Percentiles rank a stretch among this genome's conserved stretches.
These are phyloP conservation scores for Zygogramma bicolorata DNA, from an alignment of 2,888 invertebrate species.

Conservation along the genomic window DNA sequence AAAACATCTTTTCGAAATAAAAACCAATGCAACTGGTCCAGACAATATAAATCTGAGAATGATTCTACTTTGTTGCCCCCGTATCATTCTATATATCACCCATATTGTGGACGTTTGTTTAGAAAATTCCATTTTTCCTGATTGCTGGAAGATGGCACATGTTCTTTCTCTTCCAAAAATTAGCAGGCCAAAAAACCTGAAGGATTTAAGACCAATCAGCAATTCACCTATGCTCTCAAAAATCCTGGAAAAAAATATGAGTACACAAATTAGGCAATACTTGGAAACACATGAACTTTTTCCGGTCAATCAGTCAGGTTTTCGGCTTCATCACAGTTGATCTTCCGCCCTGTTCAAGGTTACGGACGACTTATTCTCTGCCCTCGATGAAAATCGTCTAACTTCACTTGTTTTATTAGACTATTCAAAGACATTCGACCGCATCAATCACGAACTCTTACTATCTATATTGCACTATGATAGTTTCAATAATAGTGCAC, in stretches of 20 bases:
- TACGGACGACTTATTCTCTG: not conserved
- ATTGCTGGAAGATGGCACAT: not conserved
- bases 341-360: no score
- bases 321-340: not conserved
- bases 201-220: not conserved
- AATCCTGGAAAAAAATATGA: not conserved
- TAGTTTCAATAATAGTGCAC: not conserved
- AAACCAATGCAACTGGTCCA: no score
- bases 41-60: no score
- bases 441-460: no score
- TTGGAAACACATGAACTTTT: not conserved
- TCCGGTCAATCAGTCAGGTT: not conserved
- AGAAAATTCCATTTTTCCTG: not conserved
- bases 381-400: not conserved
- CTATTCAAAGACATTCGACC: not conserved
- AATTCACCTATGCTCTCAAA: not conserved
- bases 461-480: not conserved
- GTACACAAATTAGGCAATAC: not conserved
- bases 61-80: not conserved
- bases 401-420: not conserved
- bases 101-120: not conserved
- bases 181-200: not conserved
- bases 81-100: not conserved
- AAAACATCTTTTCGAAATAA: not conserved
- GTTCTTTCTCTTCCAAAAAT: constrained; percentile 4